Evolutionary conservation across 1,140 invertebrate genomes (phyloP).

Genomic region (Goniozus legneri): DNA sequence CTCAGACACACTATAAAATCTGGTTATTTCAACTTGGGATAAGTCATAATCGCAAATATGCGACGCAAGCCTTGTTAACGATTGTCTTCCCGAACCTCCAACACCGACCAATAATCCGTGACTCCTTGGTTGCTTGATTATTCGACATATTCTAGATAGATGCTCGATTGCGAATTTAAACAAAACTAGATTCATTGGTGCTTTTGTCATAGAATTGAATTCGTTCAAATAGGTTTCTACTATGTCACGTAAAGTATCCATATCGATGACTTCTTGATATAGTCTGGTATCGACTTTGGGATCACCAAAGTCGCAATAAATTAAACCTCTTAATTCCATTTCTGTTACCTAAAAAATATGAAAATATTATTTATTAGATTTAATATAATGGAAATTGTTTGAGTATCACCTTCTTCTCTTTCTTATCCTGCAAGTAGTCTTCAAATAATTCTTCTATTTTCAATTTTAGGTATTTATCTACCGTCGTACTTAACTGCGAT

Average conservation of each 20-base stretch:
- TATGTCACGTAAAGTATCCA: constrained; percentile 78
- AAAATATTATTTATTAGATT: constrained; percentile 1
- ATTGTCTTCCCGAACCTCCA: constrained; percentile 90
- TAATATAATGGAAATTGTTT: not conserved
- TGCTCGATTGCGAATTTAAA: constrained; percentile 90
- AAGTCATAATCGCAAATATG: constrained; percentile 93
- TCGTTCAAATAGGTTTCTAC: constrained; percentile 88
- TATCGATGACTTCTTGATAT: constrained; percentile 84
- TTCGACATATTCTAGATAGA: constrained; percentile 84
- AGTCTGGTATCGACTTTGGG: constrained; percentile 85
- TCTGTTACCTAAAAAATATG: constrained; percentile 62
- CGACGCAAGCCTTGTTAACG: constrained; percentile 81
- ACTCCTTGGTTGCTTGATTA: constrained; percentile 86
- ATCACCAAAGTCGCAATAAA: constrained; percentile 95
- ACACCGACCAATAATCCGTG: constrained; percentile 85
- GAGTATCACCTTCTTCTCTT: constrained; percentile 3
- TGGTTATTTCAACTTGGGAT: constrained; percentile 87
- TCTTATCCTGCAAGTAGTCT: constrained; percentile 21
- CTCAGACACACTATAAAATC: constrained; percentile 77
- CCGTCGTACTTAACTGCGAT: constrained; percentile 59
- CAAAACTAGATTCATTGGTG: constrained; percentile 94
- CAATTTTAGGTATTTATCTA: constrained; percentile 56
- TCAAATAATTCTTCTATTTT: constrained; percentile 50
- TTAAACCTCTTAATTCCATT: constrained; percentile 76
- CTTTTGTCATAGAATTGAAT: constrained; percentile 95